phyloP scores from a whole-genome alignment of 2,888 invertebrate species.

The Macropis europaea region DNA sequence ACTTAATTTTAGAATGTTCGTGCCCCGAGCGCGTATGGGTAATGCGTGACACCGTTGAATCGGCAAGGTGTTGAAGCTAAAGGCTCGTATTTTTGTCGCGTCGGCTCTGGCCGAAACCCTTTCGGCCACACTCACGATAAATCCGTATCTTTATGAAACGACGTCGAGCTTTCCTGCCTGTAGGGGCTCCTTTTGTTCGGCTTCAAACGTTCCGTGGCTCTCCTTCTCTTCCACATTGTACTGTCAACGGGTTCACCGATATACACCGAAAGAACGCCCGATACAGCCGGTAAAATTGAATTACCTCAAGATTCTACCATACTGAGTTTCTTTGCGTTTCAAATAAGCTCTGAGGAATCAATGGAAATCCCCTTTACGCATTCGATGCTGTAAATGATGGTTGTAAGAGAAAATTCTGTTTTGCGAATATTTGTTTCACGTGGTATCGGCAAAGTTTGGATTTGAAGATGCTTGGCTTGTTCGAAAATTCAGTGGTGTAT shows the following conservation, averaged over 20 bases:
- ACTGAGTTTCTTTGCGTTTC: slow-evolving; percentile 6
- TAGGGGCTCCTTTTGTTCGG: slow-evolving; percentile 62
- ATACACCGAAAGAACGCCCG: slow-evolving; percentile 17
- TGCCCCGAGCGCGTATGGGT: slow-evolving; percentile 46
- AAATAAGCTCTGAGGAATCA: not conserved
- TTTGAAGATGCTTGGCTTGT: too few relatives aligned
- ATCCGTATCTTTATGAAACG: slow-evolving; percentile 72
- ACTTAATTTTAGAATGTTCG: slow-evolving; percentile 66
- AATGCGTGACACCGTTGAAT: slow-evolving; percentile 56
- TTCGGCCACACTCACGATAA: slow-evolving; percentile 63
- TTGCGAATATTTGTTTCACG: too few relatives aligned
- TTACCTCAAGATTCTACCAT: slow-evolving; percentile 1
- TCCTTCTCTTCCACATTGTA: slow-evolving; percentile 55
- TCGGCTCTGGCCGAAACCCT: slow-evolving; percentile 58
- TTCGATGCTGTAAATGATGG: not conserved
- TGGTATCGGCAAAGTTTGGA: too few relatives aligned
- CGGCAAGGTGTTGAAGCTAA: slow-evolving; percentile 71
- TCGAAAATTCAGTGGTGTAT: too few relatives aligned
- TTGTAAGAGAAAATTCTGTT: too few relatives aligned
- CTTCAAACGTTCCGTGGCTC: slow-evolving; percentile 56
- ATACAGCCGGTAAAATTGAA: slow-evolving; percentile 30
- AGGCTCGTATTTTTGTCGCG: slow-evolving; percentile 68
- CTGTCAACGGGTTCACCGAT: slow-evolving; percentile 57
- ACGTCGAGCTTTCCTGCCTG: slow-evolving; percentile 60
- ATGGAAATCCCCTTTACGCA: not conserved